Evolutionary conservation across 2,888 invertebrate genomes (phyloP), one percentile per base, ranked within the genome.

Genomic region (Candidula unifasciata): DNA sequence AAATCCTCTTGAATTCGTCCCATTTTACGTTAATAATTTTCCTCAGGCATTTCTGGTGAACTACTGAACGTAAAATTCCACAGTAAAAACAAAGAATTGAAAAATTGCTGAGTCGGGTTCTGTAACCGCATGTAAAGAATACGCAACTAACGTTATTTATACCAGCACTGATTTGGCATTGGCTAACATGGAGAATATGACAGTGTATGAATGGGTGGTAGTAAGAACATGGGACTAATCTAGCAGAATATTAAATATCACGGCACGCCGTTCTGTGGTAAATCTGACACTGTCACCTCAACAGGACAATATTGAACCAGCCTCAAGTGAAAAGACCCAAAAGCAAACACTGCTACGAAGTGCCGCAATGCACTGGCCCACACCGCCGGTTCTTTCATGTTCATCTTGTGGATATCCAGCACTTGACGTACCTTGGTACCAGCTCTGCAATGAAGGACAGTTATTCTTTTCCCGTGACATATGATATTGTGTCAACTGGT

Each of bases 401-500:
- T 30, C 30, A 33, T n/a, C 27, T 13, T 33, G n/a, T 64, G 3
- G 60, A n/a, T n/a, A 27, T 52, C 73, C 44, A 24, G 35, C 37
- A 6, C 13, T 10, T 6, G 8, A n/a, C 73, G 73, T 64, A 64
- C 76, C 33, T 60, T 37, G 78, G 78, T 33, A 30, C 78, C 64
- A 64, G 78, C 3, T 37, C 64, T 35, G 60, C 60, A 16, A 16
- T 33, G 64, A 35, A 60, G 78, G 37, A 44, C 44, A 35, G 35
- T 24, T 64, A 64, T 64, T 78, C n/a, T 33, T 37, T 78, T 24
- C 16, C n/a, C 64, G 24, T 24, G 78, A 60, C 78, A 78, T 78
- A 33, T 24, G 78, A 78, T 78, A 78, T 64, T 78, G 24, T 78
- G 78, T 78, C 78, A 78, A 78, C 78, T 78, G 64, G 33, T 35